Base-by-base conservation (phyloP, 2,797 vertebrate species). In the Carcharodon carcharias region DNA sequence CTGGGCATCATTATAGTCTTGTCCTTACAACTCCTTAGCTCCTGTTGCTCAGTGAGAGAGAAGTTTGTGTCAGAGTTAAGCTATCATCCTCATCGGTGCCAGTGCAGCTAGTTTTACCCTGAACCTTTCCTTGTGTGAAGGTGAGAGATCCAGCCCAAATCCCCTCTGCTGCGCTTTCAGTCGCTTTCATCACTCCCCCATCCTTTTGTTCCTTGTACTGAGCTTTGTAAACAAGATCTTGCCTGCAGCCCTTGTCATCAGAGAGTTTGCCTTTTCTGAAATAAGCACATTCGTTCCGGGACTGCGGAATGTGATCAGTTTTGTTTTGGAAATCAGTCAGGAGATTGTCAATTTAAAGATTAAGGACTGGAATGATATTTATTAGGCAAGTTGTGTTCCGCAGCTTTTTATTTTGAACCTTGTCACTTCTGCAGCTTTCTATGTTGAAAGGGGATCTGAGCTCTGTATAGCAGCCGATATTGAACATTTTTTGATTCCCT, bases 161-260 rank as follows among this genome's bases (percentile, higher is more conserved):
- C 31, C 40, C 18, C 58, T 63, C 35, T 63, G 58, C 58, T 31
- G 89, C 18, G n/a, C 89, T 40, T n/a, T 18, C 89, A 63, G 6
- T 23, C 1, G 14, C 88, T 58, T 50, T n/a, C 54, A 54, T 56
- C 54, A n/a, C 16, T n/a, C 58, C 63, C 21, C 58, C 58, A 40
- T 35, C 89, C 18, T 93, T 40, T 67, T 93, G 63, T 93, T 45
- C 63, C n/a, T 65, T 26, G 21, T 23, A 93, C 16, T 45, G n/a
- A 67, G 40, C 61, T 93, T 93, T 45, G 91, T 65, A 93, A 93
- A 93, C 21, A 93, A 67, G 23, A 93, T n/a, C 21, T 93, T 93
- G 61, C 91, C 61, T 93, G 61, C n/a, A 65, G 18, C n/a, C 67
- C 61, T 67, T 45, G 18, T 26, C 61, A 45, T 21, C n/a, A 45